Evolutionary conservation across 2,888 invertebrate species (phyloP), one percentile per base, ranked within the genome.

Genomic region (Eristalis tenax): DNA sequence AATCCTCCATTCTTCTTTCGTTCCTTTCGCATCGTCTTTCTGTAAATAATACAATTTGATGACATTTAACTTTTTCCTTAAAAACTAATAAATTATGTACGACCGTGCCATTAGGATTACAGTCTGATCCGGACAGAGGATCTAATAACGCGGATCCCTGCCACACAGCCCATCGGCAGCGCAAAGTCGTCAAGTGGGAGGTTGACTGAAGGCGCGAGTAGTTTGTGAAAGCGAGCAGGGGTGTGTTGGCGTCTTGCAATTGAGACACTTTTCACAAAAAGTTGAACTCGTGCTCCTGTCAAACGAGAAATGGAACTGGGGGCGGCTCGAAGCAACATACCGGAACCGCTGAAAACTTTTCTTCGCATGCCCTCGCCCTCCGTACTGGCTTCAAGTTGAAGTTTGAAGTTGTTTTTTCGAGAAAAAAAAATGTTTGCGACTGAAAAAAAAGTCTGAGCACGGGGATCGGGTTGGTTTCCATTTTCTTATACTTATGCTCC

Each of bases 1-100:
- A 2, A 1, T 76, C 18, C 18, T 5, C 35, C 59, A 59, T 28
- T 61, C 23, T 43, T 15, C 15, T 1, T 15, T 66, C 13, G 23
- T 71, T 68, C 43, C 35, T 38, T 66, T 38, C 57, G 32, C 57
- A 74, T 66, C 50, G 18, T 73, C 68, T 64, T 73, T 69, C 70
- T 78, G 79, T 87, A 79, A 87, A 83, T 83, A 83, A 83, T 80
- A 83, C 83, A 83, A 83, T 87, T 87, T 87, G 87, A 83, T 83
- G 79, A 83, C 79, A 87, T 83, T 87, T 79, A 87, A 87, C 83
- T 87, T 87, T 79, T 83, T 68, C 68, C 63, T 70, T 66, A 78
- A 76, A 87, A 87, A 76, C 75, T 83, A 87, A 87, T 87, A 87
- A 79, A 87, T 87, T 87, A 87, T 83, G 87, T 87, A 87, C 83